Conservation (phyloP, 2,113 vertebrate genomes). For the Platichthys stellatus region DNA sequence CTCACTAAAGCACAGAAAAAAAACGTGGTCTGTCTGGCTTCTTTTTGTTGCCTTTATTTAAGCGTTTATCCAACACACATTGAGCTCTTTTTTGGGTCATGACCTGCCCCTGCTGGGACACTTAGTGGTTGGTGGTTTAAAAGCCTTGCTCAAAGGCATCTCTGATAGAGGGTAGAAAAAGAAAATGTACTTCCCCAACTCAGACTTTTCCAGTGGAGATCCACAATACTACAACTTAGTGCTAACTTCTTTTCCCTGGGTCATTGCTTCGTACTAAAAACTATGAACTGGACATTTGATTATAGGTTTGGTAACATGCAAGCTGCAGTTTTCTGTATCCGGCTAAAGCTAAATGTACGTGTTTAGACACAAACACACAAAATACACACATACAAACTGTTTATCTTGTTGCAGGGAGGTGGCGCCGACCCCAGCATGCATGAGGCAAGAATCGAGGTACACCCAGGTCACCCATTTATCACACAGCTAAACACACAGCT, state of each 20-base stretch:
- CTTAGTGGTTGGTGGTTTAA: neutral
- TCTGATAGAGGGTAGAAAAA: neutral
- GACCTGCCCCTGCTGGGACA: neutral
- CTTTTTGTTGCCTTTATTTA: conserved; percentile 9
- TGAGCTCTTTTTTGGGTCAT: neutral
- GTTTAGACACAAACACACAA: neutral
- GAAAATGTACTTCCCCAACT: neutral
- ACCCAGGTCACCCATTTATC: conserved; percentile 17
- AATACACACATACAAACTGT: neutral
- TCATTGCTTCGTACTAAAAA: neutral
- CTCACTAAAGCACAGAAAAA: conserved; percentile 17
- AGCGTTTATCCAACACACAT: conserved; percentile 6
- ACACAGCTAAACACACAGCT: conserved; percentile 26
- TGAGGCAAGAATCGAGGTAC: neutral
- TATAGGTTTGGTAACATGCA: neutral
- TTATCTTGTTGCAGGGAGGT: neutral
- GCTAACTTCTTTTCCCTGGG: neutral
- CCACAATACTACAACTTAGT: neutral
- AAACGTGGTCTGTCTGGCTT: neutral
- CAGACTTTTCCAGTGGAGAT: neutral
- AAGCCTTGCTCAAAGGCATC: conserved; percentile 8
- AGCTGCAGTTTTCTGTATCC: neutral
- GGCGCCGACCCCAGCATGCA: conserved; percentile 6
- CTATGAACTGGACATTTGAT: neutral
- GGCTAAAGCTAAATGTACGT: neutral